Evolutionary conservation across 2,113 vertebrate species (phyloP), one percentile per base, ranked within the genome.

Genomic region (Eudorcas thomsonii): DNA sequence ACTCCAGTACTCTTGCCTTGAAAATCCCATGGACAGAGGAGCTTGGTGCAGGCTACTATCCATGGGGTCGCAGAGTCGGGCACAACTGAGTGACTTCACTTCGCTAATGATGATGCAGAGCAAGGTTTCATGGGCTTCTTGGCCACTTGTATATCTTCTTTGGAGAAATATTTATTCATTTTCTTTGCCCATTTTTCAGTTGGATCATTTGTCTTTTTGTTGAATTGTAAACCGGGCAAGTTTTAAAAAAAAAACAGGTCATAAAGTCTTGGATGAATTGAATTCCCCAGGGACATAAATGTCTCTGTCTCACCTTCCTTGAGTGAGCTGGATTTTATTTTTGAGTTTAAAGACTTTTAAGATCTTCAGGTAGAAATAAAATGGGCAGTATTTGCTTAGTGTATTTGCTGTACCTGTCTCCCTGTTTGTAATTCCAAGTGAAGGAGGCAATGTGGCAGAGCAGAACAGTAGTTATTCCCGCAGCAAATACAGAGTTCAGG

Each of bases 201-300:
- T n/a, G 81, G 12, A 13, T 81, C 84, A n/a, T 84, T 93, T 71
- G 50, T 28, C 33, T 60, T 88, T 89, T 83, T 23, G 12, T 57
- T 96, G 71, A 90, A 11, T 59, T 85, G 50, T 78, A 78, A 71
- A 48, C 74, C 80, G 13, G 54, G 5, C 67, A 78, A 33, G 6
- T 91, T 92, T 88, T 55, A 16, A 45, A 95, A 95, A 96, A 96
- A 74, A 93, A 17, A 84, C 2, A 82, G 84, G 2, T 88, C 36
- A 5, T 83, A 48, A 7, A 28, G 7, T 81, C 87, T 96, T 62
- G 45, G 71, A 39, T 60, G 39, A n/a, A 82, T 91, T 67, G 45
- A 54, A 59, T 84, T 96, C 19, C 50, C 36, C 71, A 64, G 89
- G 30, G 43, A 55, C 55, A 33, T 30, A 33, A 74, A 4, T 62